These are phyloP conservation scores for Saxidomus purpurata DNA, from an alignment of 1,140 invertebrate species.

Conservation along the genomic window DNA sequence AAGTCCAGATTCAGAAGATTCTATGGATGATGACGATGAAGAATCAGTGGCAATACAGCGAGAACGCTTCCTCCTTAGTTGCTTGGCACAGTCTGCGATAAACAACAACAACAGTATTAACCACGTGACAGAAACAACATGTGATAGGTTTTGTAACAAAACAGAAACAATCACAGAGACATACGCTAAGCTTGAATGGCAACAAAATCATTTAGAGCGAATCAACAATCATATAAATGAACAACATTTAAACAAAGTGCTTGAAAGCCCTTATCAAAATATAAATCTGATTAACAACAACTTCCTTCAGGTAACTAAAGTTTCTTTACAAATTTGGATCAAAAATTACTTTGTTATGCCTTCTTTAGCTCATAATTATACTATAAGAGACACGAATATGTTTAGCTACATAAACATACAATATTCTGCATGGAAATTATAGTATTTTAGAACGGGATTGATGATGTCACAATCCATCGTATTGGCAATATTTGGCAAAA, in stretches of 20 bases:
- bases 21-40: slow-evolving; percentile 63
- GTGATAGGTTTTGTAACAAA: slow-evolving; percentile 43
- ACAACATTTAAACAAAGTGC: slow-evolving; percentile 56
- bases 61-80: slow-evolving; percentile 70
- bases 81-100: slow-evolving; percentile 56
- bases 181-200: slow-evolving; percentile 54
- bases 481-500: no score
- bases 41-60: slow-evolving; percentile 38
- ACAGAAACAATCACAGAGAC: slow-evolving; percentile 56
- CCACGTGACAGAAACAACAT: slow-evolving; percentile 56
- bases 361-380: no score
- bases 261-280: slow-evolving; percentile 38
- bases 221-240: slow-evolving; percentile 68
- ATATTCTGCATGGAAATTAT: no score
- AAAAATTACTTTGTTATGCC: no score
- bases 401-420: no score
- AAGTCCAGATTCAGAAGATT: slow-evolving; percentile 68
- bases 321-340: no score
- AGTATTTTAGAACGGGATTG: no score
- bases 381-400: no score
- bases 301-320: slow-evolving; percentile 44
- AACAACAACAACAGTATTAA: slow-evolving; percentile 64
- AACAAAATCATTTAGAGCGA: slow-evolving; percentile 59
- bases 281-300: slow-evolving; percentile 66
- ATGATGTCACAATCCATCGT: no score